Conservation (phyloP, 2,888 invertebrate species). For the Nomada fabriciana region DNA sequence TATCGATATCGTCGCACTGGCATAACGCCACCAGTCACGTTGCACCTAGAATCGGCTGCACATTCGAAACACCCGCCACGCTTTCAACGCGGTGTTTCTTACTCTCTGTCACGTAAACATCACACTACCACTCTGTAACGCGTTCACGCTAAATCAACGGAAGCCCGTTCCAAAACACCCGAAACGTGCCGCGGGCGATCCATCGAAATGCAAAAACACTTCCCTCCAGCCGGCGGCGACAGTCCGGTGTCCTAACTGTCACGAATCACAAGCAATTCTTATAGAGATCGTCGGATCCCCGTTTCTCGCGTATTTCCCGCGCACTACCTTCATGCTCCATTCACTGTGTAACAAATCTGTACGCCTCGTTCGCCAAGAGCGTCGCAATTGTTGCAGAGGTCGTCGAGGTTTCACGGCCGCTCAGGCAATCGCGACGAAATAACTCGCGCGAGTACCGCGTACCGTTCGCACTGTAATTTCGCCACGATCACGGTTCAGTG, state of each 20-base stretch:
- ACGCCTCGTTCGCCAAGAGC: background rate
- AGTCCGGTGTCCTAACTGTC: conserved; percentile 50
- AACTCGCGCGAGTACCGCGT: background rate
- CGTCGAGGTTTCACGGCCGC: background rate
- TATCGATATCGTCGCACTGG: conserved; percentile 26
- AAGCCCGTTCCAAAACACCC: background rate
- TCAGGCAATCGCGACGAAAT: background rate
- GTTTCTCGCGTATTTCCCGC: conserved; percentile 5
- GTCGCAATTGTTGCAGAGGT: background rate
- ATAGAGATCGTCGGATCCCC: conserved; percentile 40
- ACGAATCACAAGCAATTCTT: conserved; percentile 61
- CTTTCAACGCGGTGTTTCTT: conserved; percentile 43
- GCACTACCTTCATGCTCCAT: conserved; percentile 40
- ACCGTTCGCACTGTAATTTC: conserved; percentile 14
- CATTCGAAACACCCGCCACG: conserved; percentile 54
- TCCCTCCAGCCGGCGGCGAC: background rate
- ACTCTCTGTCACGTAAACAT: conserved; percentile 63
- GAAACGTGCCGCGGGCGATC: background rate
- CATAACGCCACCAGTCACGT: conserved; percentile 35
- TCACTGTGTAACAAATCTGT: background rate
- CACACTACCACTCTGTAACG: conserved; percentile 17
- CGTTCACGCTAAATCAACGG: conserved; percentile 6
- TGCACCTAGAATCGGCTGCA: conserved; percentile 23
- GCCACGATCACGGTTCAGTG: background rate
- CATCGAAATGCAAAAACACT: background rate